Conservation (phyloP, 1,140 invertebrate species). For the Drosophila mayri region DNA sequence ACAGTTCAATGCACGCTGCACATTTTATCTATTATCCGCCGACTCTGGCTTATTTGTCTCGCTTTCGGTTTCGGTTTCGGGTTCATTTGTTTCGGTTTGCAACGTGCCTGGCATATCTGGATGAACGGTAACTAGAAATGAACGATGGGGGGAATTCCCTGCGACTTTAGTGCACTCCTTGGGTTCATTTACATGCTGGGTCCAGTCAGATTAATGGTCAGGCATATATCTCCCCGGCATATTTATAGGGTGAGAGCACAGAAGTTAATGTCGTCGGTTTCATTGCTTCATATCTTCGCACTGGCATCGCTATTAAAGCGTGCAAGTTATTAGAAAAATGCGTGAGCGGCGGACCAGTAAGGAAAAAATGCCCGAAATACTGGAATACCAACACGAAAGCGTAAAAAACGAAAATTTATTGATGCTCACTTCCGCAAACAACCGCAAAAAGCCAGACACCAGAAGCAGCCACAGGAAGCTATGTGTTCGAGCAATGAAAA, state of each 20-base stretch:
- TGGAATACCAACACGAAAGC: constrained; percentile 39
- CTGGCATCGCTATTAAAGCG: constrained; percentile 51
- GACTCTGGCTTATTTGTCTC: constrained; percentile 19
- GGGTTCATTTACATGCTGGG: constrained; percentile 30
- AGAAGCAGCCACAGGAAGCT: constrained; percentile 50
- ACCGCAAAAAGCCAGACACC: constrained; percentile 43
- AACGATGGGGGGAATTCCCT: not conserved
- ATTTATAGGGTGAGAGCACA: constrained; percentile 1
- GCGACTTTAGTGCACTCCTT: constrained; percentile 11
- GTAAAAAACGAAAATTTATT: constrained; percentile 80
- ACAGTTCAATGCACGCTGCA: constrained; percentile 51
- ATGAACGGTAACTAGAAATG: not conserved
- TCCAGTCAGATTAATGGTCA: constrained; percentile 49
- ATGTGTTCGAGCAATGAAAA: constrained; percentile 44
- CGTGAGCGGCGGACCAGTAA: constrained; percentile 29
- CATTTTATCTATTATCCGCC: constrained; percentile 13
- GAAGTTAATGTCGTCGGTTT: constrained; percentile 10
- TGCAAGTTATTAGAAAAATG: constrained; percentile 67
- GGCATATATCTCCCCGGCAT: constrained; percentile 38
- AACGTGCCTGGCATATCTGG: constrained; percentile 50
- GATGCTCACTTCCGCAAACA: constrained; percentile 74
- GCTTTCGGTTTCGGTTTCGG: not conserved
- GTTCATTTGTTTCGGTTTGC: constrained; percentile 15
- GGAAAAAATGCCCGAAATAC: constrained; percentile 24
- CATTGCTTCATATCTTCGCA: constrained; percentile 44